Conservation (phyloP, 1,140 invertebrate species). For the Aphidius ervi region DNA sequence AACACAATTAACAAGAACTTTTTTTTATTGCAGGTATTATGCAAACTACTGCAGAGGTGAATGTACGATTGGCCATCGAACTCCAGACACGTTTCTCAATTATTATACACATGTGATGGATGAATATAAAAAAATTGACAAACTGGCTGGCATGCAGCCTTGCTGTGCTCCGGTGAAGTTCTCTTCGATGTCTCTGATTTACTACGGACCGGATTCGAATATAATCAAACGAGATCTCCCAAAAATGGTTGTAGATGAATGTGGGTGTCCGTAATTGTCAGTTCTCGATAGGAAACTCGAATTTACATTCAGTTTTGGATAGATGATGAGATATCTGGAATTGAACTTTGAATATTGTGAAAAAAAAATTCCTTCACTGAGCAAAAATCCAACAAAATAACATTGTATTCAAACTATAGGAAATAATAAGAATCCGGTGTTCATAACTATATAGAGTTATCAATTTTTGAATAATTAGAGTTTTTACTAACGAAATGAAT, state of each 20-base stretch:
- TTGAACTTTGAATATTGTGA: too few species aligned
- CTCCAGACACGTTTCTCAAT: slow-evolving; percentile 78
- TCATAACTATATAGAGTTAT: too few species aligned
- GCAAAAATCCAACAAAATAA: too few species aligned
- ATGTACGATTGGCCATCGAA: slow-evolving; percentile 69
- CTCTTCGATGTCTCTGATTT: slow-evolving; percentile 87
- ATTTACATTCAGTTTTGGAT: too few species aligned
- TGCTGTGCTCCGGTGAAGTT: slow-evolving; percentile 94
- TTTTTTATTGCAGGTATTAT: slow-evolving; percentile 62
- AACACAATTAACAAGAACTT: neutral
- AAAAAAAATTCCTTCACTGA: too few species aligned
- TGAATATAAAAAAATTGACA: slow-evolving; percentile 75
- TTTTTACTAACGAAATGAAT: too few species aligned
- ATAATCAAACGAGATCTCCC: slow-evolving; percentile 91
- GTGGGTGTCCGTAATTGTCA: slow-evolving; percentile 76
- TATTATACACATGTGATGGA: slow-evolving; percentile 88
- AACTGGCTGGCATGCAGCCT: slow-evolving; percentile 72
- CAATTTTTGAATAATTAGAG: too few species aligned
- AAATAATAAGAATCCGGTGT: too few species aligned
- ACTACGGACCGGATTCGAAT: slow-evolving; percentile 85
- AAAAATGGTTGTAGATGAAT: slow-evolving; percentile 95
- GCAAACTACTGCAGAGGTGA: slow-evolving; percentile 93
- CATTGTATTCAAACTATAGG: too few species aligned
- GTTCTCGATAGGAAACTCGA: too few species aligned
- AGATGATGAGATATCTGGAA: too few species aligned